Percentiles rank a stretch among this genome's conserved stretches.
These are phyloP conservation scores for Phalloptychus januarius DNA, from an alignment of 2,797 vertebrate genomes.

Conservation along the genomic window DNA sequence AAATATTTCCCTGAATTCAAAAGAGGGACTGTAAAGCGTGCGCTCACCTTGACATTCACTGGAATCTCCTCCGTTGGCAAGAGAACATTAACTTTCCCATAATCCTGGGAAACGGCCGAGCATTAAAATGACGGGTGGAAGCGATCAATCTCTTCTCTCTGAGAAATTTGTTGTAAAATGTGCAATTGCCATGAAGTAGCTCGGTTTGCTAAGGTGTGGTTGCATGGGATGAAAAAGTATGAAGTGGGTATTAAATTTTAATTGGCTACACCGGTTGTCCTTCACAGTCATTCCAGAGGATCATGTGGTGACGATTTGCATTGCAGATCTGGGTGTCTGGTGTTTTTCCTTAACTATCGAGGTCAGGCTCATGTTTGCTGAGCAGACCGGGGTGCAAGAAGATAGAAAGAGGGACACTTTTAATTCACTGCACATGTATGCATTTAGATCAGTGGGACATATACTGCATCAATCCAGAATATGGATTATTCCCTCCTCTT, in stretches of 20 bases:
- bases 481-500: too few relatives aligned
- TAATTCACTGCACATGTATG: background rate
- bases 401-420: slow-evolving; percentile 2
- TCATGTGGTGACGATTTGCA: slow-evolving; percentile 38
- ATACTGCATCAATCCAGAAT: too few relatives aligned
- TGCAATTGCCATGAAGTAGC: background rate
- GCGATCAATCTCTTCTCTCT: background rate
- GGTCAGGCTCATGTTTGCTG: slow-evolving; percentile 27
- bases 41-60: slow-evolving; percentile 36
- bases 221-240: slow-evolving; percentile 19
- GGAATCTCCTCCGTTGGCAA: slow-evolving; percentile 10
- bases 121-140: background rate
- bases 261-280: slow-evolving; percentile 44
- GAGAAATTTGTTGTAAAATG: slow-evolving; percentile 11
- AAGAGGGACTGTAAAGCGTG: slow-evolving; percentile 13
- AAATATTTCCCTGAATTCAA: slow-evolving; percentile 17
- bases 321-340: slow-evolving; percentile 38
- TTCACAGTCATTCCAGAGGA: slow-evolving; percentile 34
- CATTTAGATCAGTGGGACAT: background rate
- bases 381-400: background rate
- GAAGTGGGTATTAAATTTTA: slow-evolving; percentile 26
- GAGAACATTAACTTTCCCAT: slow-evolving; percentile 26
- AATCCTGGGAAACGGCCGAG: slow-evolving; percentile 18
- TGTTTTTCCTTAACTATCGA: slow-evolving; percentile 25
- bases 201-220: background rate